phyloP scores from a whole-genome alignment of 2,888 invertebrate species.

The Lithophane semibrunnea region DNA sequence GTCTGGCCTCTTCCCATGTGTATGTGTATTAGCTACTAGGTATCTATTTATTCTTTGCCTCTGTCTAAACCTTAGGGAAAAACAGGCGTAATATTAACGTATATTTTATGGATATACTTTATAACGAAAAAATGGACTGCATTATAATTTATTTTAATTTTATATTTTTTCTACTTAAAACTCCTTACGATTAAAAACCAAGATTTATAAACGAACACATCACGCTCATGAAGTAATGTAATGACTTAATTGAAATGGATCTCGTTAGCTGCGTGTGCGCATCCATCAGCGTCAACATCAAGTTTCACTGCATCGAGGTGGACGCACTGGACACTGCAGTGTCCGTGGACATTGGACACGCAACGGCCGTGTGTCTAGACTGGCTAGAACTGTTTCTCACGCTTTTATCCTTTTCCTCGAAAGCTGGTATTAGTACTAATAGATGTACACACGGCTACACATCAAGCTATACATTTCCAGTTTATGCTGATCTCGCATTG shows the following conservation, averaged over 20 bases:
- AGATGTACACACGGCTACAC: background rate
- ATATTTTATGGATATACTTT: background rate
- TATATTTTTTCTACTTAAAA: background rate
- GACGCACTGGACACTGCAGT: conserved; percentile 52
- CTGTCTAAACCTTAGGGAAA: background rate
- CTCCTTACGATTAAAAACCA: background rate
- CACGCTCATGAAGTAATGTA: conserved; percentile 51
- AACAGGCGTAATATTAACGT: background rate
- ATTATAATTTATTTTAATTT: background rate
- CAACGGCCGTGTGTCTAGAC: conserved; percentile 22
- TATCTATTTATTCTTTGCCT: background rate
- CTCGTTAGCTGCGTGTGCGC: conserved; percentile 40
- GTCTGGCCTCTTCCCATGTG: too few species aligned
- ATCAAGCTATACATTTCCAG: too few species aligned
- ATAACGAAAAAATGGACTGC: background rate
- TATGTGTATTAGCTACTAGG: too few species aligned
- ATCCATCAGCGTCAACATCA: conserved; percentile 55
- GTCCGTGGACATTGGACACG: conserved; percentile 43
- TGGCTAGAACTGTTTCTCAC: conserved; percentile 29
- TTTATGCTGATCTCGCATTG: too few species aligned
- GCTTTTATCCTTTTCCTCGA: conserved; percentile 44
- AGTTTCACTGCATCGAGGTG: conserved; percentile 64
- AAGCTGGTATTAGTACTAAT: conserved; percentile 7
- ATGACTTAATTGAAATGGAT: conserved; percentile 60
- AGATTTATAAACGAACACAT: conserved; percentile 1